Base-by-base conservation (phyloP, 2,113 vertebrate genomes). In the Haemorhous mexicanus region DNA sequence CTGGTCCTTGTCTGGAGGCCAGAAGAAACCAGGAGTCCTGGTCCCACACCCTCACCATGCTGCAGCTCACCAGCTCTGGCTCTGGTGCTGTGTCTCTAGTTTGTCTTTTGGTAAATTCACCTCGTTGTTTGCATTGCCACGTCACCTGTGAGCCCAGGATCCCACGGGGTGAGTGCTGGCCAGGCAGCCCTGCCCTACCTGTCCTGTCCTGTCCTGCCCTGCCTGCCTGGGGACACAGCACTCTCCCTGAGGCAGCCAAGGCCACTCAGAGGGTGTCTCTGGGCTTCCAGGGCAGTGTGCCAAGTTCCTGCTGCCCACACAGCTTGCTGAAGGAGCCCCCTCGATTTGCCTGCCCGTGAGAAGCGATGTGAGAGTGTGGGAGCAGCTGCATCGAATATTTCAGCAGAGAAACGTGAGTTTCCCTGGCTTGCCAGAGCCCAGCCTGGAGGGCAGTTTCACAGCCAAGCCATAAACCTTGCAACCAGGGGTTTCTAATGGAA, bases 401-500 rank as follows among this genome's bases (percentile, higher is more conserved):
- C 91, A 94, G 94, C 63, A 84, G 63, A 70, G 94, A 96, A 89
- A 77, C 2, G 4, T 19, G 46, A 75, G 77, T 92, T 95, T 75
- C 55, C 78, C 85, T 58, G 78, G 77, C 79, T 94, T 93, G 90
- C 96, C 94, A 89, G 95, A 95, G 93, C 95, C 91, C 96, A 86
- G 94, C 96, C 96, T 94, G 94, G 94, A 95, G 68, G 94, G 90
- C 92, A 84, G 87, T 96, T 97, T 98, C 96, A 95, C 89, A 97
- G 95, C 90, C 96, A 92, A 41, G 85, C 95, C 87, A 94, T 97
- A 97, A 98, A 96, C 93, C 92, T 96, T 66, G 72, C 86, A 93
- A 97, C 94, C 17, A 26, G 87, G 93, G 75, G 75, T 89, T 86
- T 91, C 97, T 96, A 96, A 92, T 96, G 97, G 98, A 98, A 98